phyloP scores from a whole-genome alignment of 2,113 vertebrate species.

The Rhea pennata region DNA sequence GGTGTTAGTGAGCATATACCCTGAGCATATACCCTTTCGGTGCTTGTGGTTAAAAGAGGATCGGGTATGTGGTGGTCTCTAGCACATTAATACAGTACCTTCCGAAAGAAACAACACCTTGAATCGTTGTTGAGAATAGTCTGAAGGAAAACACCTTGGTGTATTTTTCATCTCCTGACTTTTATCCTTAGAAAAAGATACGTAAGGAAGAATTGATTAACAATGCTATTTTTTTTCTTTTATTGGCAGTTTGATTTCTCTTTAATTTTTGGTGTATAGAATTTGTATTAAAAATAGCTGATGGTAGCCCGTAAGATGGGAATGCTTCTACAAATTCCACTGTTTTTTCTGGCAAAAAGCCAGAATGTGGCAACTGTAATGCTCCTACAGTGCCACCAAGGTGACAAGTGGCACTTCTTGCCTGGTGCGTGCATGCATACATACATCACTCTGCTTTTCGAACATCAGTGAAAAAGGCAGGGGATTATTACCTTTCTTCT shows the following conservation, averaged over 20 bases:
- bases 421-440: rapidly evolving
- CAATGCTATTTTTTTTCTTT: not conserved
- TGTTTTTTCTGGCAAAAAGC: not conserved
- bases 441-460: not conserved
- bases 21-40: too few relatives aligned
- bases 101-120: not conserved
- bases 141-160: not conserved
- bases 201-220: not conserved
- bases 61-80: not conserved
- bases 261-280: not conserved
- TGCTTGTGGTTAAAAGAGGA: not conserved
- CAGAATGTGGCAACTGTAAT: not conserved
- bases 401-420: not conserved
- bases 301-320: not conserved
- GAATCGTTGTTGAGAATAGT: not conserved
- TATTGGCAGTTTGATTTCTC: not conserved
- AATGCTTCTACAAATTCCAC: not conserved
- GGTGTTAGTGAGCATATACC: too few relatives aligned
- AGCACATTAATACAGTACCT: not conserved
- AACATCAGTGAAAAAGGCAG: not conserved
- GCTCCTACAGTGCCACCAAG: not conserved
- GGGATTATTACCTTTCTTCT: not conserved
- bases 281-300: not conserved
- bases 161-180: not conserved
- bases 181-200: not conserved